Conservation (phyloP, 2,888 invertebrate genomes). For the Drosophila putrida region DNA sequence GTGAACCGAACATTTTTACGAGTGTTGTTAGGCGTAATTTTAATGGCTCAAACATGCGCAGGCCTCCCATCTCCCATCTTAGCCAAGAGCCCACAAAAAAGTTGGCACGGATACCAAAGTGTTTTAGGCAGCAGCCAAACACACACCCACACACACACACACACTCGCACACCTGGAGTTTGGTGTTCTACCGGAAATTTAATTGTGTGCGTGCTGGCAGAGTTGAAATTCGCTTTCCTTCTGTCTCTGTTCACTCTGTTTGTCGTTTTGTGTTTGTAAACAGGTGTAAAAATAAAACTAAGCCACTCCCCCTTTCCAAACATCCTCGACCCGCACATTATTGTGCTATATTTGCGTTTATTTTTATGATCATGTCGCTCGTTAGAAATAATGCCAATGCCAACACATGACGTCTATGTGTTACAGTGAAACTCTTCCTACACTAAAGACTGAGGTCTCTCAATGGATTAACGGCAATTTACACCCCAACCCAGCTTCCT, state of each 20-base stretch:
- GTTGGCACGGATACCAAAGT: conserved; percentile 66
- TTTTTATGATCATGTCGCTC: conserved; percentile 80
- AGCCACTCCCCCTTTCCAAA: conserved; percentile 62
- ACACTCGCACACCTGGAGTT: conserved; percentile 53
- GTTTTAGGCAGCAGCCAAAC: conserved; percentile 36
- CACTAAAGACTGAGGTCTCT: conserved; percentile 32
- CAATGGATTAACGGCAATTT: conserved; percentile 75
- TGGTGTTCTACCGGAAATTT: conserved; percentile 75
- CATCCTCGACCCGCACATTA: not conserved
- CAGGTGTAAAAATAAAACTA: conserved; percentile 80
- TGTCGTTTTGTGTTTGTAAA: conserved; percentile 60
- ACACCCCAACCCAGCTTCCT: conserved; percentile 33
- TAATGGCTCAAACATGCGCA: conserved; percentile 75
- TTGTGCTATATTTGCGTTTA: conserved; percentile 78
- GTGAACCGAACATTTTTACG: conserved; percentile 70
- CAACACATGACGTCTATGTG: conserved; percentile 48
- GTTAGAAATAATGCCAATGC: conserved; percentile 75
- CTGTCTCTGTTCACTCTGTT: conserved; percentile 6
- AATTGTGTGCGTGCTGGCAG: conserved; percentile 77
- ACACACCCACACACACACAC: conserved; percentile 9
- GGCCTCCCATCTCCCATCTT: conserved; percentile 19
- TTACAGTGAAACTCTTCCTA: not conserved
- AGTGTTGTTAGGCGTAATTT: conserved; percentile 79
- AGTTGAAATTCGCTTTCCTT: conserved; percentile 63
- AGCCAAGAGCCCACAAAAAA: conserved; percentile 23